Base-by-base conservation (phyloP, 2,888 invertebrate species). In the Epistrophella euchroma region DNA sequence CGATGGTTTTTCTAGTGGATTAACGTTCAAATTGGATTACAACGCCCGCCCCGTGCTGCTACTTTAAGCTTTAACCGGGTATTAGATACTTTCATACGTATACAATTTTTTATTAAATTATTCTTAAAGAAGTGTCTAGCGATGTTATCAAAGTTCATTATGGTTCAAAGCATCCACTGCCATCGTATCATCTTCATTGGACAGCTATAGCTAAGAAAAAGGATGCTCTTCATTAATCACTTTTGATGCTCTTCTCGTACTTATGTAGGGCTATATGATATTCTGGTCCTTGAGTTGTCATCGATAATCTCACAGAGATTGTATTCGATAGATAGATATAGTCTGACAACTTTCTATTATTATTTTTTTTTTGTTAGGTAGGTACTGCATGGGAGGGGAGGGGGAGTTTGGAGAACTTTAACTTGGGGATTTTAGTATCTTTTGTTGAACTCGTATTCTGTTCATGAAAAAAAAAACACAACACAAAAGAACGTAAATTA, bases 171-270 rank as follows among this genome's bases (percentile, higher is more conserved):
- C 47, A 66, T 32, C 1, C 62, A 43, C 22, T 40, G 22, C 13
- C 28, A 25, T n/a, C n/a, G n/a, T 58, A 37, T 37, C 5, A 35
- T 19, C 35, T 62, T 43, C 47, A 13, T 19, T 13, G 62, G 19
- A 43, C 43, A 6, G 6, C 6, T 7, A 2, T 7, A 74, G 19
- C 15, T 28, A 15, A 52, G 25, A 28, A 60, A 71, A 66, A 70
- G 81, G 76, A 81, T 73, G 56, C 55, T 52, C 37, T 81, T 85
- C 66, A 85, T 85, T 85, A 81, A 85, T 85, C 85, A 76, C 72
- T 76, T 56, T 47, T 73, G 76, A 19, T 64, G 40, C 40, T 64
- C 13, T 45, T 22, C 50, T 50, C 22, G n/a, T 52, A 52, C 52
- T 25, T 50, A 0, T 5, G n/a, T 45, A 19, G 17, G 45, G 17